Conservation (phyloP, 1,140 invertebrate genomes). For the Centruroides vittatus region DNA sequence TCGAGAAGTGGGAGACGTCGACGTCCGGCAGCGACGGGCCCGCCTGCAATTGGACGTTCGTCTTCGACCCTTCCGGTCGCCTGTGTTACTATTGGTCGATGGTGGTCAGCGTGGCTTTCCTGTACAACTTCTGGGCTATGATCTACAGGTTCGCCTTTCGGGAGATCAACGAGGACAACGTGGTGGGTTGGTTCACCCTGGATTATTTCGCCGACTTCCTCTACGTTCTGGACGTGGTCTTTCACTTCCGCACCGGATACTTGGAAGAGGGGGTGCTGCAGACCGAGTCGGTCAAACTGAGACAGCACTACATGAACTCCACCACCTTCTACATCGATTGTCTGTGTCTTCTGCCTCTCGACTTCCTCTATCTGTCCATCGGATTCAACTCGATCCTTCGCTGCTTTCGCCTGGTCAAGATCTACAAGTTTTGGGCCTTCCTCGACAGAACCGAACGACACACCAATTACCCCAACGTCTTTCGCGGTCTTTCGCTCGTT, state of each 20-base stretch:
- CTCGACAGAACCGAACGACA: slow-evolving; percentile 96
- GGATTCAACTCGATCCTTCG: slow-evolving; percentile 94
- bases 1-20: slow-evolving; percentile 29
- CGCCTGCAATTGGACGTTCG: slow-evolving; percentile 70
- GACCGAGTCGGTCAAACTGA: slow-evolving; percentile 80
- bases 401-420: slow-evolving; percentile 93
- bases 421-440: slow-evolving; percentile 96
- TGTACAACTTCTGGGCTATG: slow-evolving; percentile 99
- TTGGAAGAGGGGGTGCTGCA: slow-evolving; percentile 91
- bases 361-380: slow-evolving; percentile 95
- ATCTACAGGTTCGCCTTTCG: slow-evolving; percentile 96
- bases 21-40: slow-evolving; percentile 35
- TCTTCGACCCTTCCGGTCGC: slow-evolving; percentile 46
- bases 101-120: slow-evolving; percentile 92
- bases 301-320: slow-evolving; percentile 96
- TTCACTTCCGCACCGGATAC: slow-evolving; percentile 94
- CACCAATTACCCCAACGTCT: slow-evolving; percentile 96
- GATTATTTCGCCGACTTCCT: slow-evolving; percentile 94
- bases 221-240: slow-evolving; percentile 88
- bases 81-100: slow-evolving; percentile 93
- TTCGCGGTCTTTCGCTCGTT: slow-evolving; percentile 78
- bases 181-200: slow-evolving; percentile 87
- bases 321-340: slow-evolving; percentile 98
- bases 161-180: slow-evolving; percentile 54
- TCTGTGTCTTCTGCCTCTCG: slow-evolving; percentile 88